These are phyloP conservation scores for Tachuris rubrigastra DNA, from an alignment of 2,113 vertebrate species.

Conservation along the genomic window DNA sequence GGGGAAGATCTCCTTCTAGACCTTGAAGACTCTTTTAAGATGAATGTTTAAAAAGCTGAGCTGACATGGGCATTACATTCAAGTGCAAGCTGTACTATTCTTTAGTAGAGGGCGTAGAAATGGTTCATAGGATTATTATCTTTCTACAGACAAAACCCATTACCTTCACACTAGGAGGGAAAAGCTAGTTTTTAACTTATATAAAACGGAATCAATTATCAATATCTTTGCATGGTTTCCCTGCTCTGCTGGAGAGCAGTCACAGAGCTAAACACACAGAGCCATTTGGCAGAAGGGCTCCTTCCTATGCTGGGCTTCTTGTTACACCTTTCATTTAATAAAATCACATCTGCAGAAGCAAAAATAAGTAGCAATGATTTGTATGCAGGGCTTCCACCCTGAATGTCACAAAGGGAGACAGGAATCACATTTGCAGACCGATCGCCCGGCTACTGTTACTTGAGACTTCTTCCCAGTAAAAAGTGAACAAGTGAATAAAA, in stretches of 20 bases:
- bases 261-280: conserved; percentile 2
- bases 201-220: conserved; percentile 47
- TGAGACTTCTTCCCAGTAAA: conserved; percentile 11
- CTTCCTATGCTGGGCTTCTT: background rate
- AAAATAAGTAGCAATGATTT: conserved; percentile 9
- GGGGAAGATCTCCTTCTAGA: conserved; percentile 60
- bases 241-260: conserved; percentile 37
- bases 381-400: conserved; percentile 22
- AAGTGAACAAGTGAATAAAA: conserved; percentile 14
- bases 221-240: conserved; percentile 64
- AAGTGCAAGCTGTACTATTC: conserved; percentile 52
- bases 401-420: conserved; percentile 10
- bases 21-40: conserved; percentile 73
- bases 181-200: conserved; percentile 64
- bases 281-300: conserved; percentile 31
- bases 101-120: conserved; percentile 51
- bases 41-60: conserved; percentile 64
- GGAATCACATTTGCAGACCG: conserved; percentile 12
- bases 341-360: conserved; percentile 34
- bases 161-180: conserved; percentile 63
- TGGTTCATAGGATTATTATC: conserved; percentile 55
- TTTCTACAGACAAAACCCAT: conserved; percentile 68
- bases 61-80: conserved; percentile 46
- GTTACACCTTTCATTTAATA: conserved; percentile 49
- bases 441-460: background rate